A percentile compares a stretch with the other conserved stretches of the same genome.
Conservation (phyloP, 2,888 invertebrate species). For the Brachyptera putata region DNA sequence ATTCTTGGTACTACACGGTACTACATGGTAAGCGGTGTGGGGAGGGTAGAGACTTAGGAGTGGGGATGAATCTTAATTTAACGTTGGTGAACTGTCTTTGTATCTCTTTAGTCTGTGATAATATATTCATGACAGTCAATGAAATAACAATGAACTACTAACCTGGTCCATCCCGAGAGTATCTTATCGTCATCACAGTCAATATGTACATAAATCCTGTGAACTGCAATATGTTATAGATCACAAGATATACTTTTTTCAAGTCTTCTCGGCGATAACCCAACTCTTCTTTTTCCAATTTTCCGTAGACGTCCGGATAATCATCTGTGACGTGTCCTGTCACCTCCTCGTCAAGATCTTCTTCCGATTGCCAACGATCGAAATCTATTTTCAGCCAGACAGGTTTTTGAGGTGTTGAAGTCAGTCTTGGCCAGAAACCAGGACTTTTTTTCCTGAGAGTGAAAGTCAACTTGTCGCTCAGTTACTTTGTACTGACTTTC, state of each 20-base stretch:
- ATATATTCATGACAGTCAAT: no score
- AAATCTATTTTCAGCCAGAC: conserved; percentile 93
- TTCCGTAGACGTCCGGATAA: conserved; percentile 60
- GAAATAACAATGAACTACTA: conserved; percentile 33
- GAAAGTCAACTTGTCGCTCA: conserved; percentile 74
- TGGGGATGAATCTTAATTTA: no score
- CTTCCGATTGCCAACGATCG: conserved; percentile 82
- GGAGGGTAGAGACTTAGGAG: no score
- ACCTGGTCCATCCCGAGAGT: conserved; percentile 68
- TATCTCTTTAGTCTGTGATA: no score
- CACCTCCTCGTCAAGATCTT: conserved; percentile 59
- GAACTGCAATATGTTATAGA: conserved; percentile 89
- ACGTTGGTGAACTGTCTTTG: no score
- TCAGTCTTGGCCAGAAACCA: conserved; percentile 82
- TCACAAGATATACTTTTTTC: conserved; percentile 76
- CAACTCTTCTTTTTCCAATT: conserved; percentile 39
- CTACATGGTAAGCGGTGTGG: no score
- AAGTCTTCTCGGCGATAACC: conserved; percentile 59
- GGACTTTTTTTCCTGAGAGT: conserved; percentile 61
- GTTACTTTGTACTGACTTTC: conserved; percentile 57
- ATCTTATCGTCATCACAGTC: conserved; percentile 67
- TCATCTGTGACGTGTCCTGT: conserved; percentile 68
- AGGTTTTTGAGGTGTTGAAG: conserved; percentile 75
- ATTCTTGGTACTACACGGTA: no score
- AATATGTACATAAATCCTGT: conserved; percentile 77